Percentiles rank a stretch among this genome's conserved stretches.
Conservation (phyloP, 1,140 invertebrate genomes). For the Coenobita brevimanus region DNA sequence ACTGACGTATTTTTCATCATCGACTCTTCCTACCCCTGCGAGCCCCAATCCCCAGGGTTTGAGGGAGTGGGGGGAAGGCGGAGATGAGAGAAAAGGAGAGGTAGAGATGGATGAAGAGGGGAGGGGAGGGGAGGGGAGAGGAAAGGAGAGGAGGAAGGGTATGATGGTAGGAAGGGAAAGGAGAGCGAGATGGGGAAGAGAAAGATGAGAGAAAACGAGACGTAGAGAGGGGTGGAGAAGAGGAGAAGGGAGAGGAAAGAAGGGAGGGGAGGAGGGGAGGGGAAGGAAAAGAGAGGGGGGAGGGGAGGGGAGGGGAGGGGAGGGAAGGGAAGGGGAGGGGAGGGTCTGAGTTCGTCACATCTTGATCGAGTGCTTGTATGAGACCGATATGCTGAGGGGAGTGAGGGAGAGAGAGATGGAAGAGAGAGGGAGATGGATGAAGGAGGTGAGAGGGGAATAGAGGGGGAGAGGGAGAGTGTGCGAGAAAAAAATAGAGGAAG, state of each 20-base stretch:
- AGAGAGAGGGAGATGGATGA: not conserved
- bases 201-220: no score
- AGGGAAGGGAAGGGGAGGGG: slow-evolving; percentile 14
- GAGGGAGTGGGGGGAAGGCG: slow-evolving; percentile 6
- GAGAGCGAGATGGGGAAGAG: not conserved
- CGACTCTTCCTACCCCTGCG: not conserved
- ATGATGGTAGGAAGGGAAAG: slow-evolving; percentile 5
- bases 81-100: slow-evolving; percentile 34
- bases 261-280: no score
- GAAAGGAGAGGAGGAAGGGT: slow-evolving; percentile 6
- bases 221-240: not conserved
- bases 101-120: no score
- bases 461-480: not conserved
- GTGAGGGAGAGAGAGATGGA: not conserved
- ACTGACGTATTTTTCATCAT: slow-evolving; percentile 55
- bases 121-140: not conserved
- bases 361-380: slow-evolving; percentile 47
- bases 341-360: slow-evolving; percentile 37
- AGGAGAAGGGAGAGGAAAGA: no score
- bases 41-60: slow-evolving; percentile 41
- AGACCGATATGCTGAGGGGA: slow-evolving; percentile 9
- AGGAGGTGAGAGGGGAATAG: not conserved
- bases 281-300: not conserved
- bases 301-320: slow-evolving; percentile 18
- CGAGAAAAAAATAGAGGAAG: no score